These are phyloP conservation scores for Carassius gibelio DNA, from an alignment of 2,113 vertebrate genomes.

Conservation along the genomic window DNA sequence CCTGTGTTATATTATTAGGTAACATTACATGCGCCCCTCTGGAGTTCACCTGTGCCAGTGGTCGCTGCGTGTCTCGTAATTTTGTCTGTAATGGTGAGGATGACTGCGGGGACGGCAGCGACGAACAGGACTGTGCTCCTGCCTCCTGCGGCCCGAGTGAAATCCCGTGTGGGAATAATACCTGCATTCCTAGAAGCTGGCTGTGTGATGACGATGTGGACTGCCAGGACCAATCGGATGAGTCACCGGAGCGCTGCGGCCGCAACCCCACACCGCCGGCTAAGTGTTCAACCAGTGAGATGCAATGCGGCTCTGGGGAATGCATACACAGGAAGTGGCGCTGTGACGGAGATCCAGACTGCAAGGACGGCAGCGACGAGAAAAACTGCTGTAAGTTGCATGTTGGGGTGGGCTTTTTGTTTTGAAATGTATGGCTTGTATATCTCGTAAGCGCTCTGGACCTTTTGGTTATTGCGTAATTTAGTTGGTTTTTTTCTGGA, in stretches of 20 bases:
- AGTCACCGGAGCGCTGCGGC: slow-evolving; percentile 87
- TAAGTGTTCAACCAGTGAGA: slow-evolving; percentile 85
- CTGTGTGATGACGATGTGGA: slow-evolving; percentile 93
- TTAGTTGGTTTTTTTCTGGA: too few relatives aligned
- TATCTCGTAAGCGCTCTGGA: not conserved
- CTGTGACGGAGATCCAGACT: slow-evolving; percentile 93
- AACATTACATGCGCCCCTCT: slow-evolving; percentile 89
- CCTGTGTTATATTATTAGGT: slow-evolving; percentile 67
- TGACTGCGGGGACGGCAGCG: slow-evolving; percentile 91
- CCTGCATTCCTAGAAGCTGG: slow-evolving; percentile 91
- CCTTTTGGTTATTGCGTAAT: not conserved
- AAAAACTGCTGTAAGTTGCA: slow-evolving; percentile 88
- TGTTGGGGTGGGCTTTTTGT: not conserved
- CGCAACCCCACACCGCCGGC: slow-evolving; percentile 81
- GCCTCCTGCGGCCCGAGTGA: slow-evolving; percentile 87
- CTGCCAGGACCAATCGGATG: slow-evolving; percentile 92
- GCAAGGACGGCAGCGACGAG: slow-evolving; percentile 95
- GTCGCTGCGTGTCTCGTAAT: slow-evolving; percentile 89
- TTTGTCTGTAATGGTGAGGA: slow-evolving; percentile 95
- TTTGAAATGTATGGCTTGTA: too few relatives aligned
- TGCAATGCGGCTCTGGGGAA: slow-evolving; percentile 89
- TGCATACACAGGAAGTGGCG: slow-evolving; percentile 96
- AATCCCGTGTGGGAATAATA: slow-evolving; percentile 88
- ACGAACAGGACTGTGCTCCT: slow-evolving; percentile 85
- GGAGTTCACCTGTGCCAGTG: slow-evolving; percentile 92